Evolutionary conservation across 2,113 vertebrate genomes (phyloP), one percentile per base, ranked within the genome.

Genomic region (Pseudorectes ferrugineus): DNA sequence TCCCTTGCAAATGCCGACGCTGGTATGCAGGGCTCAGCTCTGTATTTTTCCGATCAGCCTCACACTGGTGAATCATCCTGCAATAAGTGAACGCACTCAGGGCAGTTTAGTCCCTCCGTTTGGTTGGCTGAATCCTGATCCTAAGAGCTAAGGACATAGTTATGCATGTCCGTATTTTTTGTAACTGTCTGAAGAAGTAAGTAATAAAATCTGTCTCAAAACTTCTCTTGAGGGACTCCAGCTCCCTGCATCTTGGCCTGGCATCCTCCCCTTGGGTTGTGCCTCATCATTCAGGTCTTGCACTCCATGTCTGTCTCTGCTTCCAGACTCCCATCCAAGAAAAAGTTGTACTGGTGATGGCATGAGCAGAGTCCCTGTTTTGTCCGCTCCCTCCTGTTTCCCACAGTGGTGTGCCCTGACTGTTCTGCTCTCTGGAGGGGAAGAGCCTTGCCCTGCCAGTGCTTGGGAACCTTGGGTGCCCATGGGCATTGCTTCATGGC

Each of bases 321-420:
- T n/a, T 59, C 40, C 33, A 67, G 5, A 15, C 3, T 75, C 45
- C 21, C 7, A 3, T 40, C n/a, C 38, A 36, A 58, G 28, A 42
- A 49, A 57, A 45, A 0, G 1, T 51, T 79, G 13, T 5, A 1
- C 29, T 58, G 66, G 23, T 0, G 1, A 19, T 67, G n/a, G 35
- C 11, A 43, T 12, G 20, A 63, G 25, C 29, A 55, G 66, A 71
- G n/a, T 58, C 11, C 26, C 20, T 10, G 29, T 38, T 72, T 43
- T 40, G 14, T 24, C 23, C 45, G 31, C 57, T 79, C 29, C 42
- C 20, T 71, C 23, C 54, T 35, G 11, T 40, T 73, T 33, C 18
- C 42, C 33, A 7, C 8, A 28, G 22, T 46, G 6, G 3, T 5
- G 42, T 5, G 2, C 13, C 26, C 18, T 38, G 35, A 9, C 46